Evolutionary conservation across 2,888 invertebrate genomes (phyloP).

Genomic region (Drosophila sordidapex): DNA sequence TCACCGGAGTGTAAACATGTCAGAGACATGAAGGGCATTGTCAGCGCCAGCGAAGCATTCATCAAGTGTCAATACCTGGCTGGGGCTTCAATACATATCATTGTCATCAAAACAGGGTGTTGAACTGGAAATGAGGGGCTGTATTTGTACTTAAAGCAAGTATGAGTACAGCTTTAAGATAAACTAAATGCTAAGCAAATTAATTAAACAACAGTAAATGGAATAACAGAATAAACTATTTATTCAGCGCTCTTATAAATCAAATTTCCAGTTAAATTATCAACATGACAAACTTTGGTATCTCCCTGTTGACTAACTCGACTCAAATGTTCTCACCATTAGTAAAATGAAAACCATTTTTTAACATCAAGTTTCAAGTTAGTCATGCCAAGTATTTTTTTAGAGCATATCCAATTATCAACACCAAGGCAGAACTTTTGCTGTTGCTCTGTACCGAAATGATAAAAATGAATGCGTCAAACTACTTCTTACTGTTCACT

Average conservation of each 20-base stretch:
- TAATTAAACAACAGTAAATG: not conserved
- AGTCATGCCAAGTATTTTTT: not conserved
- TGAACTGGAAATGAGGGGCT: slow-evolving; percentile 36
- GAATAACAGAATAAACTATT: not conserved
- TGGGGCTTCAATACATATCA: slow-evolving; percentile 18
- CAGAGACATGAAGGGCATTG: slow-evolving; percentile 48
- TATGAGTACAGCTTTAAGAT: not conserved
- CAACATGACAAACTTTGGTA: not conserved
- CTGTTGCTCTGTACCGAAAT: not conserved
- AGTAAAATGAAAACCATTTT: not conserved
- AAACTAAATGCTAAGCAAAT: not conserved
- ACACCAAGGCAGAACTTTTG: not conserved
- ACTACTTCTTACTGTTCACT: slow-evolving; percentile 15
- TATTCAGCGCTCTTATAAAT: not conserved
- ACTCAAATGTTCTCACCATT: not conserved
- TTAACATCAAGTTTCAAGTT: not conserved
- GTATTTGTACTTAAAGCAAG: not conserved
- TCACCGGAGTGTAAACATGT: slow-evolving; percentile 60
- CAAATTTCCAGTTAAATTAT: not conserved
- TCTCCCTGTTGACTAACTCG: not conserved
- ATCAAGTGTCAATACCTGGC: slow-evolving; percentile 58
- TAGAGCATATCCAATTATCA: not conserved
- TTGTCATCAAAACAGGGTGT: slow-evolving; percentile 31
- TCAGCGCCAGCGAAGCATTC: slow-evolving; percentile 61
- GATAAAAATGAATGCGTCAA: slow-evolving; percentile 21